Evolutionary conservation across 2,113 vertebrate genomes (phyloP).

Genomic region (Chaetodon auriga): DNA sequence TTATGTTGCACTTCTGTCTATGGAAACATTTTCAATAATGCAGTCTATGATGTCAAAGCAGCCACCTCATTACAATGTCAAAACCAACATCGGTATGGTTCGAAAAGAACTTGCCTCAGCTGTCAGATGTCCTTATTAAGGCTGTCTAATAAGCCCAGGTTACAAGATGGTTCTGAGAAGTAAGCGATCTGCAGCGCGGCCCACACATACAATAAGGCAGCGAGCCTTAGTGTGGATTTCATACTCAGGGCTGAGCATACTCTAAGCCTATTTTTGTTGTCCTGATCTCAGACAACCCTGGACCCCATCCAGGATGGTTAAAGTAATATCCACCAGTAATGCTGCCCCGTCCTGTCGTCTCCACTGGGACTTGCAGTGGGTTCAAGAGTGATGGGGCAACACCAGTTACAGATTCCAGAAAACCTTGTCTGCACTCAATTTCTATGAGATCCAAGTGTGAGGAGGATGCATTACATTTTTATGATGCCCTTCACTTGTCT

Average conservation of each 20-base stretch:
- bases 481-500: conserved; percentile 49
- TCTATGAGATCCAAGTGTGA: conserved; percentile 3
- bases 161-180: conserved; percentile 79
- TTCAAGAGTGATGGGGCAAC: conserved; percentile 3
- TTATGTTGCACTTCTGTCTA: neutral
- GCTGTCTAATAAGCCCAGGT: conserved; percentile 80
- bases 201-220: conserved; percentile 74
- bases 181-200: conserved; percentile 62
- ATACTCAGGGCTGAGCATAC: conserved; percentile 76
- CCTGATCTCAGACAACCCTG: conserved; percentile 77
- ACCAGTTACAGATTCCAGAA: conserved; percentile 6
- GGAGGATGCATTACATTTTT: conserved; percentile 18
- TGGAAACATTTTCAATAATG: conserved; percentile 64
- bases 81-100: conserved; percentile 63
- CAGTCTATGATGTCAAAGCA: conserved; percentile 36
- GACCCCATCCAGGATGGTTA: conserved; percentile 73
- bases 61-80: conserved; percentile 64
- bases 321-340: conserved; percentile 71
- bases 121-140: conserved; percentile 82
- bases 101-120: conserved; percentile 68
- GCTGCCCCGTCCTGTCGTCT: conserved; percentile 43
- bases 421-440: neutral
- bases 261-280: conserved; percentile 83
- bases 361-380: conserved; percentile 44
- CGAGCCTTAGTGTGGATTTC: conserved; percentile 76